A percentile compares a stretch with the other conserved stretches of the same genome.
Conservation (phyloP, 2,888 invertebrate species). For the Lithodes maja region DNA sequence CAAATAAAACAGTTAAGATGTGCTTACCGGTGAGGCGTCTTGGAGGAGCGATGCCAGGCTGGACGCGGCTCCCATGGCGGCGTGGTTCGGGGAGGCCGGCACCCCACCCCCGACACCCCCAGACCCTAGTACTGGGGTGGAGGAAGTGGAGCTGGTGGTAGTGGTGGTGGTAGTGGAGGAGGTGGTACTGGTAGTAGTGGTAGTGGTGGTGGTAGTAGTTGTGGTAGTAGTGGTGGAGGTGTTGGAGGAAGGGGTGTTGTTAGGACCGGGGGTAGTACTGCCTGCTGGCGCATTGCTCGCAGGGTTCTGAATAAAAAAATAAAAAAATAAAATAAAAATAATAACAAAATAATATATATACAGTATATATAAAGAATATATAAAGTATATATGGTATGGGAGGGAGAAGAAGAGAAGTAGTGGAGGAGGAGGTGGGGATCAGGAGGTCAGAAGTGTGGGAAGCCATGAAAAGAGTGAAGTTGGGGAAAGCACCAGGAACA, state of each 20-base stretch:
- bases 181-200: not conserved
- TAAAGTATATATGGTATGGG: no score
- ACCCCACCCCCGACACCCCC: conserved; percentile 25
- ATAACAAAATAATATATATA: no score
- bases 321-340: not conserved
- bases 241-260: not conserved
- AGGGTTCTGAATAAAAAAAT: conserved; percentile 31
- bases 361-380: no score
- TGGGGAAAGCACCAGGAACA: no score
- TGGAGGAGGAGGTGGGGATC: no score
- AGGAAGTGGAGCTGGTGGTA: conserved; percentile 18
- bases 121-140: conserved; percentile 19
- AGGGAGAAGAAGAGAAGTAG: no score
- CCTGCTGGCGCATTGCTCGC: conserved; percentile 7
- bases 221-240: conserved; percentile 15
- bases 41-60: conserved; percentile 57
- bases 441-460: no score
- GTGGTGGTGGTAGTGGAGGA: conserved; percentile 2
- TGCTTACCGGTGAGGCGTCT: conserved; percentile 56
- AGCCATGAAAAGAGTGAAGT: no score
- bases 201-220: conserved; percentile 3
- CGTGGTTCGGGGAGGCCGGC: conserved; percentile 9
- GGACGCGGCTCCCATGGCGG: conserved; percentile 38
- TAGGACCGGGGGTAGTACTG: conserved; percentile 16
- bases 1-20: conserved; percentile 23